phyloP scores from a whole-genome alignment of 2,113 vertebrate species.

The Hippopotamus amphibius region DNA sequence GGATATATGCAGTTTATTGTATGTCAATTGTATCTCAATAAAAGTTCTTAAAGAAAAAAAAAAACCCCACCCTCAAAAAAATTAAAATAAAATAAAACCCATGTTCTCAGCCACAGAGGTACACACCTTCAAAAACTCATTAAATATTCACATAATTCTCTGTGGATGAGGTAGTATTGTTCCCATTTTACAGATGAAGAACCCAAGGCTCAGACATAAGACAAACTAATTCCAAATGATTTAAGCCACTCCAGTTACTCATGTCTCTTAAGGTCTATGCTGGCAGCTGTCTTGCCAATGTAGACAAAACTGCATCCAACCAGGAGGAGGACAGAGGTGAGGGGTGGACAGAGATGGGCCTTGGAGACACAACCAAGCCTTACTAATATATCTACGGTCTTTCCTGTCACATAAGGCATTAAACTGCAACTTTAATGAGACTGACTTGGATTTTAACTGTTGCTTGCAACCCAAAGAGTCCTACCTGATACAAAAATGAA shows the following conservation, averaged over 20 bases:
- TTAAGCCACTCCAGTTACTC: neutral
- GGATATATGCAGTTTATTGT: no score
- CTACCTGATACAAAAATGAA: neutral
- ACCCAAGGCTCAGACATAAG: neutral
- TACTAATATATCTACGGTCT: neutral
- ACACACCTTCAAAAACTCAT: neutral
- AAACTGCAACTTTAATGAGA: neutral
- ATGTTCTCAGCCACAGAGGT: neutral
- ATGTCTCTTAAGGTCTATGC: neutral
- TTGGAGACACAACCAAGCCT: neutral
- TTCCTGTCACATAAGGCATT: neutral
- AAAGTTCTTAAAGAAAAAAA: no score
- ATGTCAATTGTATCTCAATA: no score
- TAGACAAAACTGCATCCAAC: neutral
- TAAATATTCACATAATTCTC: neutral
- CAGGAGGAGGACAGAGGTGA: neutral
- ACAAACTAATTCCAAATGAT: neutral
- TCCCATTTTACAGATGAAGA: neutral
- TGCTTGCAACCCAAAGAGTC: neutral
- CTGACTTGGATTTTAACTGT: neutral
- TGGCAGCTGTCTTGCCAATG: no score
- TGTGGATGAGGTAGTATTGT: no score
- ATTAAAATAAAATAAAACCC: neutral
- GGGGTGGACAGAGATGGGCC: no score
- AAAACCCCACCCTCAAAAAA: no score